phyloP scores from a whole-genome alignment of 2,113 vertebrate species.

The Pungitius pungitius region DNA sequence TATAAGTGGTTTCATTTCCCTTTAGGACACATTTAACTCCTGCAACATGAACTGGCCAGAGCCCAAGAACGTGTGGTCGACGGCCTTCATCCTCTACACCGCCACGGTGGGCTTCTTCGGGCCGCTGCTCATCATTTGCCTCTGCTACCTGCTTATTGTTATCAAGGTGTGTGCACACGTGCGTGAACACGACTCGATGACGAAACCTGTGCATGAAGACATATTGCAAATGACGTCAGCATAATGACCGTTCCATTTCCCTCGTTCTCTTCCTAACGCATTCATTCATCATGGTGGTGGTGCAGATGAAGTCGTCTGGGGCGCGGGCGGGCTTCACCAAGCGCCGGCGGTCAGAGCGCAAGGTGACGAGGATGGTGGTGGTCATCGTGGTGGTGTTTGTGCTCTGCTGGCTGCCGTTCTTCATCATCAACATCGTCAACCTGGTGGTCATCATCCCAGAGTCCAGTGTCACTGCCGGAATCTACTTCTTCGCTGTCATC shows the following conservation, averaged over 20 bases:
- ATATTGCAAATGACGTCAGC: neutral
- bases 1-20: neutral
- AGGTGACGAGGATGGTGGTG: conserved; percentile 94
- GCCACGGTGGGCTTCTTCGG: conserved; percentile 91
- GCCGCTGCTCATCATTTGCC: conserved; percentile 91
- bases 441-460: conserved; percentile 89
- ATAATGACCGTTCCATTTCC: neutral
- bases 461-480: conserved; percentile 81
- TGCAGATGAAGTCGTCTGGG: conserved; percentile 86
- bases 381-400: conserved; percentile 93
- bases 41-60: conserved; percentile 97
- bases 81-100: conserved; percentile 91
- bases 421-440: conserved; percentile 92
- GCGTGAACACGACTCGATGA: neutral
- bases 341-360: conserved; percentile 87
- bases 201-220: conserved; percentile 13
- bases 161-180: conserved; percentile 74
- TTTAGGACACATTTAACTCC: conserved; percentile 84
- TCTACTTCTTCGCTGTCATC: conserved; percentile 92
- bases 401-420: conserved; percentile 96
- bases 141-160: conserved; percentile 93
- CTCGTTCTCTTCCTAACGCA: neutral
- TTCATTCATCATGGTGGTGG: neutral
- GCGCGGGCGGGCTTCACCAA: conserved; percentile 85
- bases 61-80: conserved; percentile 86